Evolutionary conservation across 2,113 vertebrate species (phyloP).

Genomic region (Bambusicola thoracicus): DNA sequence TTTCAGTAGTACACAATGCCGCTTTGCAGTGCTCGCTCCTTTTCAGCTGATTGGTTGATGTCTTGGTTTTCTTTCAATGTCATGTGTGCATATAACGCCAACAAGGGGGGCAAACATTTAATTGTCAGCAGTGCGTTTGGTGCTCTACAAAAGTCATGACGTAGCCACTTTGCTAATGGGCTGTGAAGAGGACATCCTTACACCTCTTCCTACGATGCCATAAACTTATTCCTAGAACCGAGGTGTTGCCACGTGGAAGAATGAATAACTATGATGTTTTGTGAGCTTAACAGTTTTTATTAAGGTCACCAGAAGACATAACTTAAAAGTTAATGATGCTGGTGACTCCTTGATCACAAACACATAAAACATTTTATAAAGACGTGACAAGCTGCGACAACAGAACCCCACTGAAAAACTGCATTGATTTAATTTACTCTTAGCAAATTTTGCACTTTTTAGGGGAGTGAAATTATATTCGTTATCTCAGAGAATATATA

Average conservation of each 20-base stretch:
- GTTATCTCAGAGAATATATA: not conserved
- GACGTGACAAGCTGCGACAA: not conserved
- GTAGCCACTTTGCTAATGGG: not conserved
- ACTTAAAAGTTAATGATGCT: conserved; percentile 24
- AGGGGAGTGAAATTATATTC: not conserved
- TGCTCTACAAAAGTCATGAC: not conserved
- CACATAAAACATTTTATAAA: not conserved
- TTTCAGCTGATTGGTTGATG: not conserved
- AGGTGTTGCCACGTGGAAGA: conserved; percentile 49
- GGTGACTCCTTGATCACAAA: not conserved
- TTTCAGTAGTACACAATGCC: not conserved
- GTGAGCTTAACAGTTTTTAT: conserved; percentile 57
- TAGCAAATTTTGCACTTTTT: not conserved
- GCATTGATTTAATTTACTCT: not conserved
- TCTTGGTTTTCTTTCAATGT: not conserved
- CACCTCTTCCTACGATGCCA: conserved; percentile 23
- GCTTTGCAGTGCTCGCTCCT: not conserved
- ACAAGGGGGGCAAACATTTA: not conserved
- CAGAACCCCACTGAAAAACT: not conserved
- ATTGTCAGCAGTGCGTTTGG: not conserved
- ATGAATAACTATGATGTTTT: conserved; percentile 50
- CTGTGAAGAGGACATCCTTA: not conserved
- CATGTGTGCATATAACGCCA: not conserved
- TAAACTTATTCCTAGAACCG: conserved; percentile 34
- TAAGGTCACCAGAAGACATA: conserved; percentile 46